Evolutionary conservation across 2,113 vertebrate species (phyloP), one percentile per base, ranked within the genome.

Genomic region (Psittacus erithacus): DNA sequence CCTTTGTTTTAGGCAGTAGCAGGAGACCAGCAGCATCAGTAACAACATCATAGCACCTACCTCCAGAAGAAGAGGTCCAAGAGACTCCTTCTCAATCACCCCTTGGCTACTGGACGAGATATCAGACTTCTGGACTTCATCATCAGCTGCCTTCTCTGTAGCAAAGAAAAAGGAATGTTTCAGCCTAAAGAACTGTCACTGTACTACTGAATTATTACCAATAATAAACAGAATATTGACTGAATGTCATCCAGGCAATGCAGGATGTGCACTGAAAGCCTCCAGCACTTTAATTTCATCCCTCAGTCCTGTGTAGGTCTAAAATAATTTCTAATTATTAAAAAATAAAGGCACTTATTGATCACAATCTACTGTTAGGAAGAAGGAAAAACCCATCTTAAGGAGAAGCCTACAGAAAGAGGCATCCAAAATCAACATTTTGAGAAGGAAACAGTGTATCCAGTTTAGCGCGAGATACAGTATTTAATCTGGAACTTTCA

Each of bases 31-130:
- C 24, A 47, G 41, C 59, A 47, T 25, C 46, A n/a, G 14, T 17
- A 22, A 24, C 11, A 33, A 6, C 24, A 3, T 22, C 35, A 62
- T 17, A 59, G 73, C 41, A 95, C 95, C 27, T 87, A 98, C 98
- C 98, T 99, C 98, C 62, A 99, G 94, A 38, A 99, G 98, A 44
- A 99, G 98, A 75, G 98, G 98, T 23, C 98, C 98, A 67, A 99
- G 96, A 1, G 99, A 99, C 88, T 99, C 99, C 91, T 99, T 99
- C 96, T 99, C 99, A 80, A 99, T 98, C 96, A 99, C 98, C 33
- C 98, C 98, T 94, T 99, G 99, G 96, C 99, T 99, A 89, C 99
- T 99, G 44, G 99, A 99, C 0, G 99, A 99, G 97, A 99, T 99
- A 96, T 99, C 99, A 3, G 99, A 99, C 95, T 99, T 99, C 96